phyloP scores from a whole-genome alignment of 2,797 vertebrate species.

The Dendrocincla fuliginosa region DNA sequence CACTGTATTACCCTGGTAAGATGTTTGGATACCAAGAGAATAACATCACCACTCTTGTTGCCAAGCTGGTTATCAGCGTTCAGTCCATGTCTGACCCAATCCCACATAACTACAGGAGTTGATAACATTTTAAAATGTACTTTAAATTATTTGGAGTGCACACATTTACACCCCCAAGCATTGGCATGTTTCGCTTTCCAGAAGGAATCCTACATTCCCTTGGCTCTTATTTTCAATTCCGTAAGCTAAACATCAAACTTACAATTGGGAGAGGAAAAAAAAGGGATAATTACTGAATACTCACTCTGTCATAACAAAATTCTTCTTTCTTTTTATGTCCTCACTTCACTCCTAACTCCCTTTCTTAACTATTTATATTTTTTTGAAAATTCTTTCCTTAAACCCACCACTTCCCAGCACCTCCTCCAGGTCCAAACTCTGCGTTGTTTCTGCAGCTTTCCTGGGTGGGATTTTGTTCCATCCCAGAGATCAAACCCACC shows the following conservation, averaged over 20 bases:
- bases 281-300: not conserved
- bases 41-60: rapidly evolving
- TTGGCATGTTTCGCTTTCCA: not conserved
- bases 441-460: not conserved
- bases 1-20: not conserved
- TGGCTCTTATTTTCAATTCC: not conserved
- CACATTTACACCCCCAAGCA: rapidly evolving
- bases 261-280: not conserved
- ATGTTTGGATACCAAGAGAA: not conserved
- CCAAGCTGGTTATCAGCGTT: not conserved
- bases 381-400: not conserved
- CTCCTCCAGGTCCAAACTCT: not conserved
- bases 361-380: rapidly evolving
- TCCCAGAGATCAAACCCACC: not conserved
- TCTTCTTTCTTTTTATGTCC: rapidly evolving
- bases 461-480: not conserved
- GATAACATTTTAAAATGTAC: rapidly evolving
- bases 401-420: rapidly evolving
- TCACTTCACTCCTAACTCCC: not conserved
- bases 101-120: not conserved
- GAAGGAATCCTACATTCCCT: rapidly evolving
- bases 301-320: not conserved
- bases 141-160: not conserved
- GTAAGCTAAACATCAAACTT: not conserved
- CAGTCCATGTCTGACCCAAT: not conserved